Evolutionary conservation across 2,888 invertebrate genomes (phyloP).

Genomic region (Matsumyia berberina): DNA sequence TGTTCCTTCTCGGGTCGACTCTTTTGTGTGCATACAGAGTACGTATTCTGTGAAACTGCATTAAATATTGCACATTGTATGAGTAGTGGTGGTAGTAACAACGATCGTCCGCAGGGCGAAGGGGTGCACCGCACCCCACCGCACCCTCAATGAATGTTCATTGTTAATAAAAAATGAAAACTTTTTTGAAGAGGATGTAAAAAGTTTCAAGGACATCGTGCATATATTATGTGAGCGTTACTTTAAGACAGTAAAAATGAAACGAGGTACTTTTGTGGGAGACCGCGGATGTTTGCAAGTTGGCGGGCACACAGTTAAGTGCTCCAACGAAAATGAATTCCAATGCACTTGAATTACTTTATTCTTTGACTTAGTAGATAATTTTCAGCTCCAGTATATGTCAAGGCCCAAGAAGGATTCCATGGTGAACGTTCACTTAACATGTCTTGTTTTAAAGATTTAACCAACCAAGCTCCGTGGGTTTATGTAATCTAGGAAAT

Average conservation of each 20-base stretch:
- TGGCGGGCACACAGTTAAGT: slow-evolving; percentile 19
- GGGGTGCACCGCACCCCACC: not conserved
- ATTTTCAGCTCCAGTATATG: not conserved
- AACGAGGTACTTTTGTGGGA: slow-evolving; percentile 37
- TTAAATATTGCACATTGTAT: slow-evolving; percentile 65
- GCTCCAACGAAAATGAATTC: slow-evolving; percentile 28
- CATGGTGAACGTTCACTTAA: not conserved
- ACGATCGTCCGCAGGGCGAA: not conserved
- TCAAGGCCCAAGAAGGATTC: slow-evolving; percentile 13
- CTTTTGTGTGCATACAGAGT: slow-evolving; percentile 48
- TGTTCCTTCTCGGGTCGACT: slow-evolving; percentile 23
- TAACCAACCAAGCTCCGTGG: not conserved
- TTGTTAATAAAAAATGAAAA: slow-evolving; percentile 59
- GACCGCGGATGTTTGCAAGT: slow-evolving; percentile 26
- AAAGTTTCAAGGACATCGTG: slow-evolving; percentile 42
- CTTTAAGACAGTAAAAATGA: slow-evolving; percentile 32
- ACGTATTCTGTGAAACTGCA: slow-evolving; percentile 36
- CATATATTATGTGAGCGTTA: not conserved
- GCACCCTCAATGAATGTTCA: slow-evolving; percentile 37
- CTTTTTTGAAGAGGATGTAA: slow-evolving; percentile 23
- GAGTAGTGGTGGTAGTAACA: slow-evolving; percentile 8
- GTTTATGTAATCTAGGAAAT: not conserved
- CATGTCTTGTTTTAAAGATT: not conserved
- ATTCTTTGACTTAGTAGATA: not conserved
- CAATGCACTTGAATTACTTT: slow-evolving; percentile 43